Conservation (phyloP, 2,797 vertebrate species). For the Epinephelus coioides region DNA sequence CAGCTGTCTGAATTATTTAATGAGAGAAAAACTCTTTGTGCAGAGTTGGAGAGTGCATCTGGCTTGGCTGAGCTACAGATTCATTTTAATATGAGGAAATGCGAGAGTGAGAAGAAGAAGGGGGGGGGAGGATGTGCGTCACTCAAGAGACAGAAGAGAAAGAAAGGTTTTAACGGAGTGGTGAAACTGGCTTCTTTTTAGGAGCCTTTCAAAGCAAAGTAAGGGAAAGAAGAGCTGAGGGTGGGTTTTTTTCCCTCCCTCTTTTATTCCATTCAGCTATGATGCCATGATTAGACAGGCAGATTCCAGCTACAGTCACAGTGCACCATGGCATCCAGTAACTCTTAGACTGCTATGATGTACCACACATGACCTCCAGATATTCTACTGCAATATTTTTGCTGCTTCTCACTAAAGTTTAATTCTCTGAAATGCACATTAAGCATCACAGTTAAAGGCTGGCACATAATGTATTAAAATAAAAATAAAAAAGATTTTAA, state of each 20-base stretch:
- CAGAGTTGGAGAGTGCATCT: constrained; percentile 75
- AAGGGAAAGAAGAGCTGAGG: constrained; percentile 30
- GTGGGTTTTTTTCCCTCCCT: constrained; percentile 3
- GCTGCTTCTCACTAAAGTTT: constrained; percentile 1
- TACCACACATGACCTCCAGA: constrained; percentile 28
- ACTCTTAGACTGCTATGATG: constrained; percentile 6
- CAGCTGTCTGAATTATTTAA: constrained; percentile 75
- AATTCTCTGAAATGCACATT: background rate
- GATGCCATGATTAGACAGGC: constrained; percentile 21
- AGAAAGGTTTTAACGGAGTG: constrained; percentile 61
- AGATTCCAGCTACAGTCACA: constrained; percentile 26
- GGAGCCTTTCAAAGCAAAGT: constrained; percentile 53
- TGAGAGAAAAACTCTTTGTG: constrained; percentile 59
- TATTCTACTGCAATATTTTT: background rate
- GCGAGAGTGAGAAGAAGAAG: constrained; percentile 43
- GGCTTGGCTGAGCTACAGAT: constrained; percentile 76
- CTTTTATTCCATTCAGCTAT: constrained; percentile 44
- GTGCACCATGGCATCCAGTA: constrained; percentile 18
- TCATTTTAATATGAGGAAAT: constrained; percentile 75
- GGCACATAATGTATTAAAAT: background rate
- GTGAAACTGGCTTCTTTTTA: constrained; percentile 54
- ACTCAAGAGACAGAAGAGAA: constrained; percentile 63
- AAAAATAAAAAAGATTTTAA: background rate
- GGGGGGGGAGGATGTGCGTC: constrained; percentile 68
- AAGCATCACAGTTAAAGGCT: background rate